Conservation (phyloP, 2,113 vertebrate species). For the Calcarius ornatus region DNA sequence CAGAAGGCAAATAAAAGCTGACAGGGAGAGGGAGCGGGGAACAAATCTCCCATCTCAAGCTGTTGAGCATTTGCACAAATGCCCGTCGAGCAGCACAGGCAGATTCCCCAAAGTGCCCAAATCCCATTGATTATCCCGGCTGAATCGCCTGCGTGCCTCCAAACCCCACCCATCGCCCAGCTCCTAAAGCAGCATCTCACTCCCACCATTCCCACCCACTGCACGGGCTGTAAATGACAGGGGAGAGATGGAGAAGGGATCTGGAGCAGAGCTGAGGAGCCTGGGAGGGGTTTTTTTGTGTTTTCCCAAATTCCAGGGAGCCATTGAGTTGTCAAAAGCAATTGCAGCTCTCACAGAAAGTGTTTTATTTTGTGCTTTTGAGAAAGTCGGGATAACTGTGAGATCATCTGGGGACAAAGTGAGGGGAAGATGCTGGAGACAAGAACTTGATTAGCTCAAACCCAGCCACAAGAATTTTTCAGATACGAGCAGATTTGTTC, state of each 20-base stretch:
- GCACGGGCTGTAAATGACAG: not conserved
- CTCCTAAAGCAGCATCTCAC: not conserved
- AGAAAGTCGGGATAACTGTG: not conserved
- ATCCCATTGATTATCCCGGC: not conserved
- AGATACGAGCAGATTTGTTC: not conserved
- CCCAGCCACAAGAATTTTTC: not conserved
- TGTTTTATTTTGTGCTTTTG: not conserved
- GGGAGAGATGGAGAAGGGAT: not conserved
- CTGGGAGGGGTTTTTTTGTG: not conserved
- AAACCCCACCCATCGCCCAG: not conserved
- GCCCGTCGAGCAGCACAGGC: not conserved
- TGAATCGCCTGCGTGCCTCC: not conserved
- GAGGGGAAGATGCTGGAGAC: not conserved
- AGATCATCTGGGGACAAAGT: not conserved
- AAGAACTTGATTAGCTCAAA: not conserved
- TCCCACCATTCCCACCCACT: not conserved
- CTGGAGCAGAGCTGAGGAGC: not conserved
- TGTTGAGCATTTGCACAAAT: not conserved
- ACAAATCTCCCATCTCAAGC: not conserved
- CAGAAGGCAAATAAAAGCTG: conserved; percentile 25
- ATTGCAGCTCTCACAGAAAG: not conserved
- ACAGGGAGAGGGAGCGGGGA: not conserved
- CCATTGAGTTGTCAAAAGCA: not conserved
- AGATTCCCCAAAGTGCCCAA: not conserved
- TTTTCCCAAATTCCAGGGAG: not conserved